Evolutionary conservation across 2,888 invertebrate genomes (phyloP).

Genomic region (Lasioglossum lativentre): DNA sequence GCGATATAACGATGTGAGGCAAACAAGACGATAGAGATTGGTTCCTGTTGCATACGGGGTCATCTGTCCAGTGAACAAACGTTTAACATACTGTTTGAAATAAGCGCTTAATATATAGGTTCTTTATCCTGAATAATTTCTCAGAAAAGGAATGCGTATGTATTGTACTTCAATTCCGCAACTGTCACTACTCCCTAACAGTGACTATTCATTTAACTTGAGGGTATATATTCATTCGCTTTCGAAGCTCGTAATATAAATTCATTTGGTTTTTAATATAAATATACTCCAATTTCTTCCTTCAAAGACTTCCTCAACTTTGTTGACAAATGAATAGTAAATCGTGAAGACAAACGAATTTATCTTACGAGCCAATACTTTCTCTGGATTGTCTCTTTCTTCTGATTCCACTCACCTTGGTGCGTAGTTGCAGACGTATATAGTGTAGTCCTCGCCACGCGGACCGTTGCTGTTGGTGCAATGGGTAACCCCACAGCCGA

Average conservation of each 20-base stretch:
- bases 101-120: no score
- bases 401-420: slow-evolving; percentile 88
- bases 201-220: no score
- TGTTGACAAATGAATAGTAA: no score
- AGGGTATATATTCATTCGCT: no score
- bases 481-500: slow-evolving; percentile 91
- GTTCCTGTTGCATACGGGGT: not conserved
- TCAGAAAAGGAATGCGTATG: no score
- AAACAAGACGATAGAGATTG: not conserved
- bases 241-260: no score
- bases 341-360: not conserved
- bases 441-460: slow-evolving; percentile 88
- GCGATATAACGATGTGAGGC: not conserved
- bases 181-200: no score
- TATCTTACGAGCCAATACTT: not conserved
- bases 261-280: no score
- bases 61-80: not conserved
- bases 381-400: not conserved
- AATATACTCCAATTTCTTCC: no score
- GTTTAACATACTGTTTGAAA: not conserved
- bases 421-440: slow-evolving; percentile 94
- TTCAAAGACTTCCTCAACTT: no score
- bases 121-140: no score
- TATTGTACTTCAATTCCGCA: no score
- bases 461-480: slow-evolving; percentile 87